phyloP scores from a whole-genome alignment of 1,140 invertebrate species.

The Lycorma delicatula region DNA sequence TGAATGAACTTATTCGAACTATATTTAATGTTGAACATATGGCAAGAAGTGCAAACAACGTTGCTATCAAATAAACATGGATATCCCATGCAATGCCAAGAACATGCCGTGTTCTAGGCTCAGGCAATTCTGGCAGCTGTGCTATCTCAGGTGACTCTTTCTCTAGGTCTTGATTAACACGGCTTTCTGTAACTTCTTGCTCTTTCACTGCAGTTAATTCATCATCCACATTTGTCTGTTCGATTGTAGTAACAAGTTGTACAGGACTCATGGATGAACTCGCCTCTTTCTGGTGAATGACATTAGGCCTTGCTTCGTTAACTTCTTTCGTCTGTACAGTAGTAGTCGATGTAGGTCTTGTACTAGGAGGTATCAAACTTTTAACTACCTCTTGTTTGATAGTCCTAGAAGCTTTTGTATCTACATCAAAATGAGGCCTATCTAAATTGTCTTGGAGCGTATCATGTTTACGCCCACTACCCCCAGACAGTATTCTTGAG shows the following conservation, averaged over 20 bases:
- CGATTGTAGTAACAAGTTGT: conserved; percentile 6
- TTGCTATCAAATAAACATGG: conserved; percentile 75
- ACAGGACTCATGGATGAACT: neutral
- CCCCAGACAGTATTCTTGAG: conserved; percentile 67
- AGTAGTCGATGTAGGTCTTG: conserved; percentile 9
- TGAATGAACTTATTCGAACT: conserved; percentile 67
- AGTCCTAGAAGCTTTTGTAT: conserved; percentile 24
- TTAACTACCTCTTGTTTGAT: conserved; percentile 28
- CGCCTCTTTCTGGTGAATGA: conserved; percentile 4
- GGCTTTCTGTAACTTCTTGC: conserved; percentile 19
- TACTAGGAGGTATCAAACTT: conserved; percentile 21
- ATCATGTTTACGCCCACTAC: conserved; percentile 68
- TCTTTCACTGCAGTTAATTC: conserved; percentile 21
- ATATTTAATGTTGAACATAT: conserved; percentile 75
- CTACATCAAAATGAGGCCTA: conserved; percentile 22
- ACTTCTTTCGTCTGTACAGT: conserved; percentile 6
- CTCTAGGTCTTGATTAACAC: conserved; percentile 16
- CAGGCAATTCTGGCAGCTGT: conserved; percentile 24
- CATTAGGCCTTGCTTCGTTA: neutral
- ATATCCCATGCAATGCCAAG: conserved; percentile 73
- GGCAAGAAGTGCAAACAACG: conserved; percentile 69
- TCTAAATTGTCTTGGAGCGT: conserved; percentile 43
- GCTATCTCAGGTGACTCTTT: conserved; percentile 18
- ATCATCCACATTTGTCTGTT: conserved; percentile 18
- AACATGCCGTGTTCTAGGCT: conserved; percentile 29